These are phyloP conservation scores for Cyclina sinensis DNA, from an alignment of 1,140 invertebrate species.

Conservation along the genomic window DNA sequence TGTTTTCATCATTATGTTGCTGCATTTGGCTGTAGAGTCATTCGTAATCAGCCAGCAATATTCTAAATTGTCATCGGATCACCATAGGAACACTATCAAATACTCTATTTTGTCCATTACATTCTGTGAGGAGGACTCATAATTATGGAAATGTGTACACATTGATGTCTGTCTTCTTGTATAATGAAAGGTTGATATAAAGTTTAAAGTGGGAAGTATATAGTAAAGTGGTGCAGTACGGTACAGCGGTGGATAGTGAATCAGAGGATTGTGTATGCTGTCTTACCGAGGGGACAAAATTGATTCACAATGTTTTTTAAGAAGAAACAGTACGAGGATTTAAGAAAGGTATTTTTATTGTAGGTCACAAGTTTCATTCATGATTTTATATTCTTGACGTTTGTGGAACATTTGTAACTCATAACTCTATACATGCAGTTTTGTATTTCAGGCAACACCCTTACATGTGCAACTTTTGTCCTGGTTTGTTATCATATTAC, in stretches of 20 bases:
- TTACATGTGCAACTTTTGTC: no score
- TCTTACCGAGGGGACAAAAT: no score
- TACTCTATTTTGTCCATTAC: background rate
- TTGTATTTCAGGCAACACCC: no score
- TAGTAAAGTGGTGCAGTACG: no score
- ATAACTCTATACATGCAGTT: no score
- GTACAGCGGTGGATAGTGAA: no score
- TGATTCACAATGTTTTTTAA: conserved; percentile 20
- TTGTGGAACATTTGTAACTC: no score
- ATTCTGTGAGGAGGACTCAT: background rate
- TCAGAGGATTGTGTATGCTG: background rate
- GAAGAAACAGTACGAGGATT: conserved; percentile 45
- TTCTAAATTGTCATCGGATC: background rate
- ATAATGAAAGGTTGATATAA: background rate
- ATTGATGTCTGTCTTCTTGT: background rate
- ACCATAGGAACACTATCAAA: background rate
- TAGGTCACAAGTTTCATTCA: no score
- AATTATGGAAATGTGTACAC: background rate
- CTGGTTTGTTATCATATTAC: no score
- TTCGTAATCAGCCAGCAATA: background rate
- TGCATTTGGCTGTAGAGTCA: background rate
- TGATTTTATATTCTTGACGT: no score
- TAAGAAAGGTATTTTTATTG: conserved; percentile 16
- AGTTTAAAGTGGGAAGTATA: background rate
- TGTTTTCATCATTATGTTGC: background rate